phyloP scores from a whole-genome alignment of 1,140 invertebrate species.

The Caenorhabditis inopinata region DNA sequence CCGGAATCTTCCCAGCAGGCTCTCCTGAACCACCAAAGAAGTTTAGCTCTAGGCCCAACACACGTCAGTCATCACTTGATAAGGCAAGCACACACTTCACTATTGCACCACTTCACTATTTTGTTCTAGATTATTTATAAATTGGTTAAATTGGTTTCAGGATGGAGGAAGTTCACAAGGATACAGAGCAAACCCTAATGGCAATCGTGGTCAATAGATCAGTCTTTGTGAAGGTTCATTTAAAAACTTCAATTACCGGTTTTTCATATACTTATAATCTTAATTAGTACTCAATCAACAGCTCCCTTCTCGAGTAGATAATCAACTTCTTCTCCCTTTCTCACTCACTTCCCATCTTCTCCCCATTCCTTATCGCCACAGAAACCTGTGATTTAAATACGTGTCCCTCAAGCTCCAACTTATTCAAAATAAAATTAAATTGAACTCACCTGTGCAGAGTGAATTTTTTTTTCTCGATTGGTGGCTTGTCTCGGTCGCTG shows the following conservation, averaged over 20 bases:
- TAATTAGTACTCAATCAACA: no score
- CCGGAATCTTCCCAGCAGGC: neutral
- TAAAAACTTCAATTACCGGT: neutral
- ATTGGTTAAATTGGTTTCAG: neutral
- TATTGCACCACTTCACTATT: neutral
- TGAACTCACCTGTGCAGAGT: neutral
- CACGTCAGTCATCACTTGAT: conserved; percentile 22
- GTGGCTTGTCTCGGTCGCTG: neutral
- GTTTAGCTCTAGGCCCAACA: neutral
- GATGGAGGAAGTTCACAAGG: neutral
- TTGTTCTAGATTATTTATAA: neutral
- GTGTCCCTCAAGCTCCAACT: neutral
- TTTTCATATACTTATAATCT: neutral
- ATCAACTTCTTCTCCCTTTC: neutral
- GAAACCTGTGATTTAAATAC: neutral
- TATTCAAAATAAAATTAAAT: neutral
- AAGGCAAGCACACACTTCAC: neutral
- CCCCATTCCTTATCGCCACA: neutral
- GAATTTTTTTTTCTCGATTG: conserved; percentile 15
- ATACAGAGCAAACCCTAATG: neutral
- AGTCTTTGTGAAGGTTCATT: no score
- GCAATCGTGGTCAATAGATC: neutral
- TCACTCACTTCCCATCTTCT: neutral
- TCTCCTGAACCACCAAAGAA: conserved; percentile 15
- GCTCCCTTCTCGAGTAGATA: neutral